Evolutionary conservation across 2,797 vertebrate species (phyloP).

Genomic region (Gymnoscopelus microlampas): DNA sequence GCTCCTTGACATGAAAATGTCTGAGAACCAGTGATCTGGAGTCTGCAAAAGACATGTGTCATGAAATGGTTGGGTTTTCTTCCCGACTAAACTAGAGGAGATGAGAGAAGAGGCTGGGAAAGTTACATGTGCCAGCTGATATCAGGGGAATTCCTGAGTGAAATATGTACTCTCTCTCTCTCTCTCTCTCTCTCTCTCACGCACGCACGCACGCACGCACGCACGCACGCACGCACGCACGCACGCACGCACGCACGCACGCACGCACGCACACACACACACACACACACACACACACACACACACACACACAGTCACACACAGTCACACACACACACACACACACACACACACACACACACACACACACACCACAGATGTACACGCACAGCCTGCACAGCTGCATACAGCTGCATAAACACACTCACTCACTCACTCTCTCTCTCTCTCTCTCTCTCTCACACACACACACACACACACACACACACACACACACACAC

Average conservation of each 20-base stretch:
- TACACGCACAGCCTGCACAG: too few species aligned
- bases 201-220: conserved; percentile 4
- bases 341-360: background rate
- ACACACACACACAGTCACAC: background rate
- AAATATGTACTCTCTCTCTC: conserved; percentile 41
- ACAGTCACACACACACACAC: conserved; percentile 4
- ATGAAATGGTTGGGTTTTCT: too few species aligned
- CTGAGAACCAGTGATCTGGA: background rate
- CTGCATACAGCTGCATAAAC: too few species aligned
- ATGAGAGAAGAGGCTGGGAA: conserved; percentile 64
- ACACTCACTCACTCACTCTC: too few species aligned
- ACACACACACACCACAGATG: background rate
- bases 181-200: background rate
- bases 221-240: background rate
- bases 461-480: background rate
- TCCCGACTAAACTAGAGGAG: conserved; percentile 12
- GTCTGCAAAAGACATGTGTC: too few species aligned
- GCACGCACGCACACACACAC: background rate
- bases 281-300: conserved; percentile 14
- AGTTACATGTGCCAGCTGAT: conserved; percentile 61
- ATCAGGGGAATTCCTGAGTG: conserved; percentile 65
- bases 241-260: background rate
- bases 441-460: too few species aligned
- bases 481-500: background rate
- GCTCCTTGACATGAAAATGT: background rate